Evolutionary conservation across 2,888 invertebrate genomes (phyloP).

Genomic region (Drosophila phalerata): DNA sequence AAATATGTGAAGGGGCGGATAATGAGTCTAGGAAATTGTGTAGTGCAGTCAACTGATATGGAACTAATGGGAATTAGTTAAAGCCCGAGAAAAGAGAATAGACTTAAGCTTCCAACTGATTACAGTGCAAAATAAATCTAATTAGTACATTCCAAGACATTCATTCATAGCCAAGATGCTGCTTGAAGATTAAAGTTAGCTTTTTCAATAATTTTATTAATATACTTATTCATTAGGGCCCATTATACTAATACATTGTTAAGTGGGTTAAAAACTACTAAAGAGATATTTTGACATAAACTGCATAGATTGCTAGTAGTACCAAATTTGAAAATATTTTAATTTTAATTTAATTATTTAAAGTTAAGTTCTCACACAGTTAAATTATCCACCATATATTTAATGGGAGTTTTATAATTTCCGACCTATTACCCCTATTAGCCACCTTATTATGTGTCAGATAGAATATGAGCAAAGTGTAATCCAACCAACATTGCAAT

Average conservation of each 20-base stretch:
- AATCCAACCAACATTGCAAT: slow-evolving; percentile 22
- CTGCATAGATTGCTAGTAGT: too few species aligned
- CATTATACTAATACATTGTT: too few species aligned
- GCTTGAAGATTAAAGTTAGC: not conserved
- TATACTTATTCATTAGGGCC: too few species aligned
- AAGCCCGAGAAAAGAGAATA: not conserved
- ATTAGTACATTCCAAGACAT: not conserved
- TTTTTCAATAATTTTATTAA: too few species aligned
- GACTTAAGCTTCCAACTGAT: slow-evolving; percentile 2
- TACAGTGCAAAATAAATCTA: slow-evolving; percentile 5
- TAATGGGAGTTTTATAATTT: too few species aligned
- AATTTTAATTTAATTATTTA: too few species aligned
- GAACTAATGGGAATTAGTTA: slow-evolving; percentile 30
- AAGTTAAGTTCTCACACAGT: too few species aligned
- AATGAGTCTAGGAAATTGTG: slow-evolving; percentile 35
- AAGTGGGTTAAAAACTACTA: too few species aligned
- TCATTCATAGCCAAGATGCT: not conserved
- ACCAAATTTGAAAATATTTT: too few species aligned
- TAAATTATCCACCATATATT: too few species aligned
- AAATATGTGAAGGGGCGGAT: slow-evolving; percentile 23
- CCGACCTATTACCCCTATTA: not conserved
- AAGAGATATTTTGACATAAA: too few species aligned
- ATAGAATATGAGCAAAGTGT: not conserved
- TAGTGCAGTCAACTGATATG: slow-evolving; percentile 31
- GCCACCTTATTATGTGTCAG: not conserved